Base-by-base conservation (phyloP, 2,888 invertebrate genomes). In the Lysandra coridon region DNA sequence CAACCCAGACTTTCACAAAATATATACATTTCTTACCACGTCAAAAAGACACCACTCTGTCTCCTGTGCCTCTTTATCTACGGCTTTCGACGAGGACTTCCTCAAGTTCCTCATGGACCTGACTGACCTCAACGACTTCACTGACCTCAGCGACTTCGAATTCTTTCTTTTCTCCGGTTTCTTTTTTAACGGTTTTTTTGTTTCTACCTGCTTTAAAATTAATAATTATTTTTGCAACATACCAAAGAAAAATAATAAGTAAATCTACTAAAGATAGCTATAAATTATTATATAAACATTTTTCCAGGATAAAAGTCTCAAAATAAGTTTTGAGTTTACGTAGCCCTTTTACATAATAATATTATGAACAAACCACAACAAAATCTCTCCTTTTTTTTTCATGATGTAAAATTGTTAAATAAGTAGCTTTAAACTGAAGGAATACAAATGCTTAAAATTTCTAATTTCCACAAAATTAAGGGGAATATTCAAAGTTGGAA, bases 401-500 rank as follows among this genome's bases (percentile, higher is more conserved):
- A 14, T 53, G 14, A 57, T 17, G 57, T 57, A 57, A 57, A 57
- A 57, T 57, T 17, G 57, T 57, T 57, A 17, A 57, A 62, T 6
- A 62, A 62, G 62, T 62, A 62, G 23, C 62, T 23, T 62, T 23
- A 23, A 62, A 62, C 23, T 23, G 0, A 23, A 23, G 23, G 62
- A 23, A 10, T 62, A 62, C 23, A 6, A 60, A 23, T 62, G n/a
- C 7, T 62, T 23, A 23, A 62, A 74, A 74, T 74, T 69, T 10
- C n/a, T 44, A 4, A 40, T 44, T 74, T 44, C 3, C 12, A 69
- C 17, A 33, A 74, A 74, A 74, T 10, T 3, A 73, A 40, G 40
- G 14, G n/a, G n/a, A 73, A 44, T 44, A 74, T 40, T n/a, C 12
- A 74, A 74, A 74, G 74, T 74, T 74, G 10, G 74, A 12, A 44